These are phyloP conservation scores for Lordiphosa clarofinis DNA, from an alignment of 1,140 invertebrate species.

Conservation along the genomic window DNA sequence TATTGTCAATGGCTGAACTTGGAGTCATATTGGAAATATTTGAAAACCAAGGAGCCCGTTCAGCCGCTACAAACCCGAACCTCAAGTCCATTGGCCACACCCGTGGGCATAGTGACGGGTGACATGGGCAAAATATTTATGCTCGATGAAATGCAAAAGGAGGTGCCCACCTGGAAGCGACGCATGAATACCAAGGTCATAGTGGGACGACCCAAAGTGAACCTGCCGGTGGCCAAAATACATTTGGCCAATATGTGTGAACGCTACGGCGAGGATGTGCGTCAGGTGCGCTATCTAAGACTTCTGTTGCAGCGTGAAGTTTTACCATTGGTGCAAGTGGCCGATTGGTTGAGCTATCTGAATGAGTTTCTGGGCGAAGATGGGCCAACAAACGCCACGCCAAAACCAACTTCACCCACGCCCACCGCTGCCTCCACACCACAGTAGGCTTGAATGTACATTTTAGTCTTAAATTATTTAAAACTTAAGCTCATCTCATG, in stretches of 20 bases:
- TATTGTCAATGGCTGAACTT: conserved; percentile 50
- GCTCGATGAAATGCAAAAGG: conserved; percentile 56
- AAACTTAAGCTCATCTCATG: too few relatives aligned
- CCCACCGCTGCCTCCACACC: not conserved
- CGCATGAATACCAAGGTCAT: conserved; percentile 48
- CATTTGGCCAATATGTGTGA: conserved; percentile 32
- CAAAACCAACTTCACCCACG: not conserved
- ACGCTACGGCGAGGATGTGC: conserved; percentile 43
- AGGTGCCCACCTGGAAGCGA: conserved; percentile 53
- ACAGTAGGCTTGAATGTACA: too few relatives aligned
- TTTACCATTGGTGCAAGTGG: conserved; percentile 24
- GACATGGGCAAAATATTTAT: conserved; percentile 51
- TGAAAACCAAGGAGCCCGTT: conserved; percentile 38
- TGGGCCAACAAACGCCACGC: conserved; percentile 10
- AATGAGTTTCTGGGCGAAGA: conserved; percentile 44
- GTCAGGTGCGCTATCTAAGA: conserved; percentile 42
- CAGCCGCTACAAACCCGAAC: conserved; percentile 40
- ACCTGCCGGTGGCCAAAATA: conserved; percentile 48
- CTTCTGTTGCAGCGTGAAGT: conserved; percentile 22
- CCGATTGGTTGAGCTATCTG: conserved; percentile 42
- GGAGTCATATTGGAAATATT: conserved; percentile 43
- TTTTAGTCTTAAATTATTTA: not conserved
- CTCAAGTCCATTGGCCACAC: conserved; percentile 44
- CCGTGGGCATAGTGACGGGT: conserved; percentile 39
- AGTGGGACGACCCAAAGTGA: conserved; percentile 37